A percentile compares a stretch with the other conserved stretches of the same genome.
Evolutionary conservation across 2,888 invertebrate species (phyloP).

Genomic region (Dasysyrphus tricinctus): DNA sequence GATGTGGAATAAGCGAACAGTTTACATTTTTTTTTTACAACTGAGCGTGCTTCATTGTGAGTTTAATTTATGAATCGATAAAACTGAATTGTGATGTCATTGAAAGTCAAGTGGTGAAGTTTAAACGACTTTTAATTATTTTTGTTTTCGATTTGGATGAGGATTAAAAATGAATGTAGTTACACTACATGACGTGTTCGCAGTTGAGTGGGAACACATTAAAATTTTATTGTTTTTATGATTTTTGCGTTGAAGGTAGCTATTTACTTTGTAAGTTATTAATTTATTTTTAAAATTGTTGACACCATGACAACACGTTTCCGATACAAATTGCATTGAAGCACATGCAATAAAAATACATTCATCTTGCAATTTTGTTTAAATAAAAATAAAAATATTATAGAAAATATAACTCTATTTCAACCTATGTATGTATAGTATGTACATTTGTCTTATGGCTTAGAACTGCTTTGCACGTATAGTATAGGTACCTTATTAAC

Average conservation of each 20-base stretch:
- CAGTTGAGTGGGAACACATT: not conserved
- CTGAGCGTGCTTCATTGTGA: not conserved
- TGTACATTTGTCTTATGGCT: no score
- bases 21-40: not conserved
- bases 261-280: not conserved
- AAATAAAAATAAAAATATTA: no score
- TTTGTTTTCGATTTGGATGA: not conserved
- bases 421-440: no score
- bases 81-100: not conserved
- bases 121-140: not conserved
- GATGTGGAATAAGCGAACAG: not conserved
- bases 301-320: not conserved
- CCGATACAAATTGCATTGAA: not conserved
- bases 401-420: no score
- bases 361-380: not conserved
- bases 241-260: not conserved
- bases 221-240: not conserved
- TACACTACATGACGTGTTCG: not conserved
- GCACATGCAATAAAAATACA: not conserved
- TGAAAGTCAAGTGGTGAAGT: not conserved
- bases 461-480: no score
- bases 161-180: not conserved
- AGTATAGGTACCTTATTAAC: no score
- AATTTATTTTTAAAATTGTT: not conserved
- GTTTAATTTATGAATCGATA: not conserved